Evolutionary conservation across 1,140 invertebrate genomes (phyloP), one percentile per base, ranked within the genome.

Genomic region (Eupristina koningsbergeri): DNA sequence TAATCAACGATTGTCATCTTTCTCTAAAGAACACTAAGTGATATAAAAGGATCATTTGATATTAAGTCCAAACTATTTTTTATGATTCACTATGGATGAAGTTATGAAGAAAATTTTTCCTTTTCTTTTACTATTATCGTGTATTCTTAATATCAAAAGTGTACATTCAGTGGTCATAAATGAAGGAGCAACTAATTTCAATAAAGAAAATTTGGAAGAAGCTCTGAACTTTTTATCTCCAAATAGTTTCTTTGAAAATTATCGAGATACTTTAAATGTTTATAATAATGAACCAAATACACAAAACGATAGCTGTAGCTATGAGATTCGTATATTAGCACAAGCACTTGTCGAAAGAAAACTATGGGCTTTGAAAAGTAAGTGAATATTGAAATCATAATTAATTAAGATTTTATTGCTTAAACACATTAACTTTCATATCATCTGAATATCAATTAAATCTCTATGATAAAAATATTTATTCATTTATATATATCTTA

Each of bases 321-420:
- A 78, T 6, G 83, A 80, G 61, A 31, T 84, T 11, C 31, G 5
- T 11, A 17, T 69, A 2, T 67, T 63, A 17, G 3, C 15, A 2
- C 15, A 64, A 22, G 83, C 83, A 11, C 15, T 84, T 34, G 17
- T 15, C 6, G 34, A 11, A 6, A 3, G 58, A 39, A 71, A 84
- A 31, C 11, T 17, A 22, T 84, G 83, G 83, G 83, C 83, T 26
- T 31, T 84, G 29, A 80, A 76, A 81, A 84, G 83, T 84, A 58
- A 80, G 83, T 69, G 34, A 50, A 26, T 5, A 17, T 0, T 34
- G 11, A 45, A 45, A 45, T n/a, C 11, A 11, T 45, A 45, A 45
- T 45, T 45, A 45, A 45, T 45, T 45, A 7, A 45, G 41, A 11
- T 45, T 11, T 45, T 45, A 7, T 45, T 45, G 11, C 11, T 45